These are phyloP conservation scores for Colostygia pectinataria DNA, from an alignment of 2,888 invertebrate genomes.

Conservation along the genomic window DNA sequence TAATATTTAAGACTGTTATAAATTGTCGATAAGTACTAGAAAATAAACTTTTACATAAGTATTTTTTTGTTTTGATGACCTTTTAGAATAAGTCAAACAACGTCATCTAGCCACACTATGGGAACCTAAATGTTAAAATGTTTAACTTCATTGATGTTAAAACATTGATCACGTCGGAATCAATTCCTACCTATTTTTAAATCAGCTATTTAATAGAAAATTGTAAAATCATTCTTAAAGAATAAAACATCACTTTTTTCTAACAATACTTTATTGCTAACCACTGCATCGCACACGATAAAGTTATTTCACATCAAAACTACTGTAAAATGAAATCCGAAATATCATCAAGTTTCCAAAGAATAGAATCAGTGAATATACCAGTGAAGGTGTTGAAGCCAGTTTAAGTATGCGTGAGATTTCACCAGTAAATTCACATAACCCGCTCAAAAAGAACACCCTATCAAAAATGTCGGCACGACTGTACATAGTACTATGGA, in stretches of 20 bases:
- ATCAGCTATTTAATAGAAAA: no score
- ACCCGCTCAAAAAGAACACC: constrained; percentile 30
- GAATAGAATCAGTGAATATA: constrained; percentile 10
- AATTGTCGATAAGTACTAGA: constrained; percentile 36
- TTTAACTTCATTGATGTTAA: no score
- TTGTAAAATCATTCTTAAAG: no score
- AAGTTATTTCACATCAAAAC: constrained; percentile 8
- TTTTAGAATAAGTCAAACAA: no score
- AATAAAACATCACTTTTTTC: constrained; percentile 43
- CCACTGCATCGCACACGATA: constrained; percentile 56
- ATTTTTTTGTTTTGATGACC: constrained; percentile 17
- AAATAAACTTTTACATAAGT: constrained; percentile 44
- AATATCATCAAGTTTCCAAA: not conserved
- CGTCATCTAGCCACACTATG: no score
- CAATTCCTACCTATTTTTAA: no score
- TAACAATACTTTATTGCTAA: constrained; percentile 42
- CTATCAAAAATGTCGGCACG: constrained; percentile 19
- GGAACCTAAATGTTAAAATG: no score
- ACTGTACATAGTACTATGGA: constrained; percentile 21
- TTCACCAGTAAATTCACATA: constrained; percentile 43
- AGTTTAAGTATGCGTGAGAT: constrained; percentile 62
- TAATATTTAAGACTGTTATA: constrained; percentile 55
- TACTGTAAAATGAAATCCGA: not conserved
- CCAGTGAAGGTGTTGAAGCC: constrained; percentile 65
- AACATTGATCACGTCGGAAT: no score